Evolutionary conservation across 2,888 invertebrate species (phyloP).

Genomic region (Lycocerus yunnanus): DNA sequence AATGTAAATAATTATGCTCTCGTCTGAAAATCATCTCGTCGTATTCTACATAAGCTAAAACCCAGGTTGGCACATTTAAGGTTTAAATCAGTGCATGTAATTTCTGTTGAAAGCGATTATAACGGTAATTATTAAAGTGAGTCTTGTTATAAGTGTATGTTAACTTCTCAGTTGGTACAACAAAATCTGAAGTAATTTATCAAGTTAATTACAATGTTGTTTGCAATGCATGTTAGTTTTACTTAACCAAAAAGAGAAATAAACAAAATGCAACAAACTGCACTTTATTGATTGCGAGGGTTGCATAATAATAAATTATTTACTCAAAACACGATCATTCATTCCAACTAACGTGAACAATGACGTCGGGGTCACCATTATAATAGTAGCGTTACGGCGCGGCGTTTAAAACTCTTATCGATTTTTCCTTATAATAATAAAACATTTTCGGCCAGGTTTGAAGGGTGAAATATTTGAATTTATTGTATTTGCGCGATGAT

Average conservation of each 20-base stretch:
- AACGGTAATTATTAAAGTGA: constrained; percentile 39
- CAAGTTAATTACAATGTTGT: constrained; percentile 24
- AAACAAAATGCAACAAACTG: not conserved
- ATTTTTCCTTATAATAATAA: not conserved
- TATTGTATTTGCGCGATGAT: not conserved
- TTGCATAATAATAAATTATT: not conserved
- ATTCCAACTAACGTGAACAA: not conserved
- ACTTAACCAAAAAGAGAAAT: not conserved
- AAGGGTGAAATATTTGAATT: not conserved
- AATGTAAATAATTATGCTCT: constrained; percentile 14
- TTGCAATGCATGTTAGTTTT: not conserved
- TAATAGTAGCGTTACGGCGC: not conserved
- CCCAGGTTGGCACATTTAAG: constrained; percentile 35
- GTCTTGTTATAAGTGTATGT: constrained; percentile 12
- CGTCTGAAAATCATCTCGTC: constrained; percentile 9
- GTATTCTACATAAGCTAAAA: constrained; percentile 29
- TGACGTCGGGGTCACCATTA: not conserved
- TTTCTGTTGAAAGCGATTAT: constrained; percentile 37
- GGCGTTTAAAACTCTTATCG: not conserved
- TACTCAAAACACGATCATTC: not conserved
- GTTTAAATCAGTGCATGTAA: constrained; percentile 39
- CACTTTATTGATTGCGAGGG: not conserved
- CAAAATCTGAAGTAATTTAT: constrained; percentile 20
- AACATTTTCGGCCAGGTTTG: not conserved
- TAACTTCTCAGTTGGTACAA: constrained; percentile 1